phyloP scores from a whole-genome alignment of 2,113 vertebrate genomes.

The Carollia perspicillata region DNA sequence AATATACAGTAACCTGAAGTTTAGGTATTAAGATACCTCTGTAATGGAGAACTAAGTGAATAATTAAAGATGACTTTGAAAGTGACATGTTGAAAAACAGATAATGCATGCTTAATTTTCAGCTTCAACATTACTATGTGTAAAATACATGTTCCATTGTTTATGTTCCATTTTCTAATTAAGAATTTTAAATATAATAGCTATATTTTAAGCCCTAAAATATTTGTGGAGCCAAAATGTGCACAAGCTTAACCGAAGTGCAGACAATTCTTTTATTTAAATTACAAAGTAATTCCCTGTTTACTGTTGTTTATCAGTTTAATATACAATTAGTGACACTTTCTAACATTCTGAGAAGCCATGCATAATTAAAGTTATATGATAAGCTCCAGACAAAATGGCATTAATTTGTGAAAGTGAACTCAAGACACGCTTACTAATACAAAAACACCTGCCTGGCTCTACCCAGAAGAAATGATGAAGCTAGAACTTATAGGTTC shows the following conservation, averaged over 20 bases:
- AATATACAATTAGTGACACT: constrained; percentile 52
- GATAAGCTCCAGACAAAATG: constrained; percentile 77
- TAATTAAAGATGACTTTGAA: not conserved
- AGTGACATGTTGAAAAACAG: constrained; percentile 16
- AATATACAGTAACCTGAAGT: constrained; percentile 16
- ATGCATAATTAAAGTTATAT: constrained; percentile 78
- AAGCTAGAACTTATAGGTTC: constrained; percentile 90
- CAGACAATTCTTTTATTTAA: constrained; percentile 30
- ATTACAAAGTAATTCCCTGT: constrained; percentile 31
- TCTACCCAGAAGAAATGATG: constrained; percentile 87
- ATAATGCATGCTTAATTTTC: not conserved
- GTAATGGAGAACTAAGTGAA: not conserved
- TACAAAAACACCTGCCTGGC: constrained; percentile 92
- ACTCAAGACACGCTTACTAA: constrained; percentile 80
- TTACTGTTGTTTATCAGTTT: constrained; percentile 30
- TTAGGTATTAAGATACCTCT: not conserved
- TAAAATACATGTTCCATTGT: not conserved
- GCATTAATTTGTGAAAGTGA: constrained; percentile 81
- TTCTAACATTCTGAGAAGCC: constrained; percentile 63
- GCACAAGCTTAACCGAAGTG: not conserved
- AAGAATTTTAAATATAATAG: constrained; percentile 1
- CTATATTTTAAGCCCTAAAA: not conserved
- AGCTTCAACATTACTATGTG: not conserved
- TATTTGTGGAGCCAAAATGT: not conserved
- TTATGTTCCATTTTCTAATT: not conserved